phyloP scores from a whole-genome alignment of 2,797 vertebrate species.

The Sebastes trivittatus region DNA sequence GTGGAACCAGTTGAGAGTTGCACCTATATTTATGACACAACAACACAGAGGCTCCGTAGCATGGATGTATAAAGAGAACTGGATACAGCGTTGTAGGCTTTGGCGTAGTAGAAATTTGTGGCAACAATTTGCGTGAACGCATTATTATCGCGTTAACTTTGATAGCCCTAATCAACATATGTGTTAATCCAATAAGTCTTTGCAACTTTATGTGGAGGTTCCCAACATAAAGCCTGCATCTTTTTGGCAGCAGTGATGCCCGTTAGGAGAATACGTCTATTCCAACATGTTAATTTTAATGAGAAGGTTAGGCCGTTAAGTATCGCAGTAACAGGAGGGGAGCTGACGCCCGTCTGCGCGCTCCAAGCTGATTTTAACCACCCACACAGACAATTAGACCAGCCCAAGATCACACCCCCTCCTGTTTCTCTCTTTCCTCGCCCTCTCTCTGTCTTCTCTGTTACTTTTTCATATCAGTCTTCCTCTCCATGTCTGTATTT shows the following conservation, averaged over 20 bases:
- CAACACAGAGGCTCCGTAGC: too few relatives aligned
- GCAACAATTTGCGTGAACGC: too few relatives aligned
- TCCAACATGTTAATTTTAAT: background rate
- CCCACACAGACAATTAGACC: constrained; percentile 70
- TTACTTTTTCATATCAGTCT: background rate
- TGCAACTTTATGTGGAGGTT: background rate
- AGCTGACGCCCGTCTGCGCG: constrained; percentile 11
- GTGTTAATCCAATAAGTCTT: background rate
- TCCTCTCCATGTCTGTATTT: constrained; percentile 12
- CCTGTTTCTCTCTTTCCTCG: background rate
- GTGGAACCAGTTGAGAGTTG: too few relatives aligned
- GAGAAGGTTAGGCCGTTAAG: constrained; percentile 19
- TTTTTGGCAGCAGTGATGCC: background rate
- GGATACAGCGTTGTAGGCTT: too few relatives aligned
- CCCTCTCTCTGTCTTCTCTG: constrained; percentile 11
- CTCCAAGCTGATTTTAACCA: constrained; percentile 18
- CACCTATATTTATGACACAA: too few relatives aligned
- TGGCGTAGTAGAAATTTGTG: too few relatives aligned
- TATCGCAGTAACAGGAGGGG: constrained; percentile 26
- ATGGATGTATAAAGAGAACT: too few relatives aligned
- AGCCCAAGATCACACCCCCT: constrained; percentile 11
- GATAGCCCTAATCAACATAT: background rate
- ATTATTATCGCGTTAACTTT: too few relatives aligned
- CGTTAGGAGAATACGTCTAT: background rate
- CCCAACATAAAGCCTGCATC: background rate